Base-by-base conservation (phyloP, 2,113 vertebrate genomes). In the Labrus mixtus region DNA sequence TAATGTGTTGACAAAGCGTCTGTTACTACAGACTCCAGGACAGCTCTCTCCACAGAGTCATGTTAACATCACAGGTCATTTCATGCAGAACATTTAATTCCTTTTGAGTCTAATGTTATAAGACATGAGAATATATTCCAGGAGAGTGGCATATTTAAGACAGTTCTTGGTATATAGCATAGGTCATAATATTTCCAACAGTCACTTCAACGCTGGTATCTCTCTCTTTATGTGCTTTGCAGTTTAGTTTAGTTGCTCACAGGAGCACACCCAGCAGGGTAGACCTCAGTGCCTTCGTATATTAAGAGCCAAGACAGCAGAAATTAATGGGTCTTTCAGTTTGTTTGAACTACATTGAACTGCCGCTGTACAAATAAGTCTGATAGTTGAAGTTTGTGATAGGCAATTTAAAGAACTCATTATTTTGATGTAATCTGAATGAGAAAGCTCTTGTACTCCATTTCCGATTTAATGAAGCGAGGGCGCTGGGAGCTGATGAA, bases 361-460 rank as follows among this genome's bases (percentile, higher is more conserved):
- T 45, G 69, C 64, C 11, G 62, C 67, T 62, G 66, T 70, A 69
- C 57, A 79, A 76, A 84, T 66, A 56, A 69, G 43, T 75, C 51
- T 11, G 10, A 68, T 36, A 73, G 59, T 48, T 58, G 57, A 72
- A 68, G 69, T 72, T 78, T 81, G 76, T 68, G 63, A 78, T 62
- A 60, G 72, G 73, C 79, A 83, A 78, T 88, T 86, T 85, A 83
- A 73, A 79, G 76, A 69, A 77, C 65, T 83, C 79, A 80, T 87
- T 88, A 84, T 85, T 86, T 75, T 58, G 39, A 75, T 81, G 67
- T 79, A 75, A 82, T 82, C 69, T 70, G 6, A 66, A 12, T 33
- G 37, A 73, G 58, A 68, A 82, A 76, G 53, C 37, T 67, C 68
- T 85, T 84, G 58, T 82, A 73, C 80, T 64, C 76, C 29, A 59